phyloP scores from a whole-genome alignment of 2,113 vertebrate species.

The Apodemus speciosus region DNA sequence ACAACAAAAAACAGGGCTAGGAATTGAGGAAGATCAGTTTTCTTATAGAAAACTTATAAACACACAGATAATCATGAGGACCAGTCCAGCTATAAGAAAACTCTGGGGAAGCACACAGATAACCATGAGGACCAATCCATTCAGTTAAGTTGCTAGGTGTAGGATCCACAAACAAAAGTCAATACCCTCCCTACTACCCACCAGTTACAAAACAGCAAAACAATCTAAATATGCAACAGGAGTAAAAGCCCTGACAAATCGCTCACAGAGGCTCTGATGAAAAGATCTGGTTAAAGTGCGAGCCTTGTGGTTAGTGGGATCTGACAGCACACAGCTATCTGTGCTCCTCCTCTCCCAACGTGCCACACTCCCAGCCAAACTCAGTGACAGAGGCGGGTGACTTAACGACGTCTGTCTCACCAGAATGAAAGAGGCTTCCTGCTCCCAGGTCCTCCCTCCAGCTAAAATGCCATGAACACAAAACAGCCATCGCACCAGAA shows the following conservation, averaged over 20 bases:
- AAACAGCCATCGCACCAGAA: neutral
- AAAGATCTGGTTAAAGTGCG: neutral
- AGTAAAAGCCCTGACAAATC: no score
- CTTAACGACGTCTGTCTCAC: neutral
- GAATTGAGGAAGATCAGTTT: no score
- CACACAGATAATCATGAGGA: neutral
- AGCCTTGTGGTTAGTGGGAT: neutral
- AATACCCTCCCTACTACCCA: neutral
- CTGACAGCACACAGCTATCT: no score
- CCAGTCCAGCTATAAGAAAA: neutral
- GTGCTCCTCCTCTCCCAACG: neutral
- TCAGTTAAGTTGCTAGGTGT: neutral
- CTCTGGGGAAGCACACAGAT: neutral
- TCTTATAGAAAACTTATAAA: neutral
- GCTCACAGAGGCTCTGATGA: accelerated
- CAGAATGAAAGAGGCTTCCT: neutral
- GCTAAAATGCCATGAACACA: neutral
- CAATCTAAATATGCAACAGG: neutral
- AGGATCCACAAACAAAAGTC: neutral
- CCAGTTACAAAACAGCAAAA: neutral
- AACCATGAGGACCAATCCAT: neutral
- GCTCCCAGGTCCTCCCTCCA: neutral
- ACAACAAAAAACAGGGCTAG: neutral
- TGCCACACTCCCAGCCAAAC: neutral
- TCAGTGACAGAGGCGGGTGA: no score